A percentile compares a stretch with the other conserved stretches of the same genome.
These are phyloP conservation scores for Thripadectes ignobilis DNA, from an alignment of 2,797 vertebrate species.

Conservation along the genomic window DNA sequence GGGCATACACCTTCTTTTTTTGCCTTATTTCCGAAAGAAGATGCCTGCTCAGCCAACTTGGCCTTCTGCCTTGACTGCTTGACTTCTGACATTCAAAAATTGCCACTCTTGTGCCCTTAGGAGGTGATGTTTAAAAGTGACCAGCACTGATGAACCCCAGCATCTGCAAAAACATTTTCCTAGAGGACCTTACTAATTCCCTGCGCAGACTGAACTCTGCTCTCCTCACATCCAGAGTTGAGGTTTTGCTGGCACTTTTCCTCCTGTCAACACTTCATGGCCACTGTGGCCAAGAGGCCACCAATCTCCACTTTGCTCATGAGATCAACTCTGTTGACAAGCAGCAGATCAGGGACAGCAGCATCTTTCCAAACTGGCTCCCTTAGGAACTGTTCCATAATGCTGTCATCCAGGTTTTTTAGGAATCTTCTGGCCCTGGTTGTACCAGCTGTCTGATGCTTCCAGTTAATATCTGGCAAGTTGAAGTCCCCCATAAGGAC, in stretches of 20 bases:
- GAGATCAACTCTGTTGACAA: neutral
- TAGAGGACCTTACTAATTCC: neutral
- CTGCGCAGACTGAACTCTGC: neutral
- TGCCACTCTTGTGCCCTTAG: neutral
- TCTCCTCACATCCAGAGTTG: neutral
- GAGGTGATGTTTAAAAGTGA: neutral
- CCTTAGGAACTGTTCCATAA: neutral
- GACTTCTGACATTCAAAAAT: neutral
- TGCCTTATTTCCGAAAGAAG: neutral
- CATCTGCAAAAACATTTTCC: neutral
- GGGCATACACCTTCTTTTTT: neutral
- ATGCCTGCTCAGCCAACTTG: neutral
- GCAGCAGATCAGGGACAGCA: neutral
- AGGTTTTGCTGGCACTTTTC: neutral
- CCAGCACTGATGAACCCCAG: neutral
- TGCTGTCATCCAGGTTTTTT: neutral
- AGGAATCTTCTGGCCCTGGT: neutral
- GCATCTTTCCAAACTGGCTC: neutral
- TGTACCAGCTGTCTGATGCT: neutral
- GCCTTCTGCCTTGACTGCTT: neutral
- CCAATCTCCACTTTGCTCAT: neutral
- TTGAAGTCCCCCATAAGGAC: neutral
- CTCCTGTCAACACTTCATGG: neutral
- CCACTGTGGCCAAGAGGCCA: neutral
- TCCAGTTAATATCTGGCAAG: neutral